Base-by-base conservation (phyloP, 53 echinoderm and acorn worm species). In the Echinarachnius parma region DNA sequence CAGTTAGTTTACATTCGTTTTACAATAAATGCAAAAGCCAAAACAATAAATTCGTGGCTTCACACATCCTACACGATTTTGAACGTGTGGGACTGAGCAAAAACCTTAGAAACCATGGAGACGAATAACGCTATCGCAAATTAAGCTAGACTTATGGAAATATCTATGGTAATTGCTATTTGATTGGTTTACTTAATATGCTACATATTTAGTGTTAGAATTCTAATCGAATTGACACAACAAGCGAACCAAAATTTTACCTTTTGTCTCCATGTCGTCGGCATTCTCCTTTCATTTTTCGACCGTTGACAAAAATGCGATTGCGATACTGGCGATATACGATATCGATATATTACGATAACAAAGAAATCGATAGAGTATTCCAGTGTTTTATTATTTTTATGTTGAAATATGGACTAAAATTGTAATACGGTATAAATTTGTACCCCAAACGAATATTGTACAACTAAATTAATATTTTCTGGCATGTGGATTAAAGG, bases 201-300 rank as follows among this genome's bases (percentile, higher is more conserved):
- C 13, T 5, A 9, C 7, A 9, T 13, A 9, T 5, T 9, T 9
- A 7, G 13, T 39, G 7, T 39, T 9, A 39, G 42, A 9, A 9
- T 39, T 39, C 7, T 13, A 39, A 9, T 39, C 42, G 13, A 9
- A 39, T 13, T 5, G 7, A 7, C 16, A 9, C 15, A 22, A 61
- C 24, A 44, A 11, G 0, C 34, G 21, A 39, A 3, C 3, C 42
- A 42, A 2, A 37, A 23, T n/a, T 36, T 62, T 36, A 62, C 62
- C 62, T 42, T 42, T 62, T 62, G 62, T 39, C 62, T 62, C 62
- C 62, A 62, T 62, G 42, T 39, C 13, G 42, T 13, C 13, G 42
- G 13, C 7, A 9, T 5, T 13, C 13, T 39, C 7, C 13, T 39
- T 5, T 9, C 13, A 13, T 39, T 23, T 35, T 36, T 25, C 57